Conservation (phyloP, 2,888 invertebrate genomes). For the Hydroisotoma schaefferi region DNA sequence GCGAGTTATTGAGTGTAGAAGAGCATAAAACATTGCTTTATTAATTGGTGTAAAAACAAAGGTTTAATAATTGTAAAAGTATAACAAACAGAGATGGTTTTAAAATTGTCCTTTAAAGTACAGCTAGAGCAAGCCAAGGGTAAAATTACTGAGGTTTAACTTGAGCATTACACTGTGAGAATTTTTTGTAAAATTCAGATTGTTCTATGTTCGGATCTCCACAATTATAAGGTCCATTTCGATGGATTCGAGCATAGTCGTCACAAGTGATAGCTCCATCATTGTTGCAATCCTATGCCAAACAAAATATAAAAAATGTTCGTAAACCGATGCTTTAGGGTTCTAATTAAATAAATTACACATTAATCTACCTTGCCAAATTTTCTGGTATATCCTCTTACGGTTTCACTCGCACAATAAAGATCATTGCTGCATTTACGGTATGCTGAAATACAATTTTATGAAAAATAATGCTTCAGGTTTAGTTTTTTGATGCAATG, state of each 20-base stretch:
- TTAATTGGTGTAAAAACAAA: too few species aligned
- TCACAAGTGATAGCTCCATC: slow-evolving; percentile 42
- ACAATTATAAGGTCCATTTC: slow-evolving; percentile 34
- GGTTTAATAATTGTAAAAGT: too few species aligned
- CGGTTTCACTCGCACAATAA: slow-evolving; percentile 50
- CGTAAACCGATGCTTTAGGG: slow-evolving; percentile 1
- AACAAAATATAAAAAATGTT: too few species aligned
- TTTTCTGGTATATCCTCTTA: slow-evolving; percentile 50
- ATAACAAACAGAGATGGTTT: too few species aligned
- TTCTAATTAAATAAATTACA: background rate
- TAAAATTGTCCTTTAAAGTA: too few species aligned
- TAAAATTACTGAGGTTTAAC: slow-evolving; percentile 33
- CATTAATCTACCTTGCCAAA: slow-evolving; percentile 40
- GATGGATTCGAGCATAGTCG: slow-evolving; percentile 43
- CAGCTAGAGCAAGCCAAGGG: too few species aligned
- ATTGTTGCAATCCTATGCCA: slow-evolving; percentile 43
- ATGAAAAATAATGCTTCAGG: background rate
- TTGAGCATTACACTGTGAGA: slow-evolving; percentile 28
- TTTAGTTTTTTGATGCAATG: background rate
- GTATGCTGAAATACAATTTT: slow-evolving; percentile 47
- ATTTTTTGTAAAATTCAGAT: slow-evolving; percentile 34
- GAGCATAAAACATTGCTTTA: too few species aligned
- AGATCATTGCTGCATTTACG: slow-evolving; percentile 50
- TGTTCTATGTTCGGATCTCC: slow-evolving; percentile 9
- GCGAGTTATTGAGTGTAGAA: too few species aligned